A percentile compares a stretch with the other conserved stretches of the same genome.
These are phyloP conservation scores for Enteromius mattozi DNA, from an alignment of 2,797 vertebrate genomes.

Conservation along the genomic window DNA sequence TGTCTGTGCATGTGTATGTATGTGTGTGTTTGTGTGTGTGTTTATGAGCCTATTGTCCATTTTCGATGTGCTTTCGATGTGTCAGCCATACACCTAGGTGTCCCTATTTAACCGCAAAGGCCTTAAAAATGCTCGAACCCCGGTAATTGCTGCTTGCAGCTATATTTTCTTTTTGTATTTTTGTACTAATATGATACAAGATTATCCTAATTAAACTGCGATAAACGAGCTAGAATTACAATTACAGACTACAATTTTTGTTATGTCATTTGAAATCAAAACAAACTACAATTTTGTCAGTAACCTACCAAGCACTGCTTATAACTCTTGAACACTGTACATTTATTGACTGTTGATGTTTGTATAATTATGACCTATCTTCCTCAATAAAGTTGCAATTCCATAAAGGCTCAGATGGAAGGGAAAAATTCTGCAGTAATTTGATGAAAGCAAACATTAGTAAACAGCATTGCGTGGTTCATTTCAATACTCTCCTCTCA, in stretches of 20 bases:
- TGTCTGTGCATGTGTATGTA: no score
- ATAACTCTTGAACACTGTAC: background rate
- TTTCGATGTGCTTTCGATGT: no score
- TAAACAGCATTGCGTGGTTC: background rate
- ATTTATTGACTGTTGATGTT: background rate
- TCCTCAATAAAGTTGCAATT: background rate
- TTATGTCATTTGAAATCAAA: background rate
- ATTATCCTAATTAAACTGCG: background rate
- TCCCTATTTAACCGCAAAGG: no score
- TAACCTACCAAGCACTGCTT: background rate
- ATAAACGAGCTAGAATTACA: background rate
- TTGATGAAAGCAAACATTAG: background rate
- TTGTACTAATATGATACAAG: background rate
- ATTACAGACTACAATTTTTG: background rate
- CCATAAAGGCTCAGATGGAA: background rate
- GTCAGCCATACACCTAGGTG: no score
- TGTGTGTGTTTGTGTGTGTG: no score
- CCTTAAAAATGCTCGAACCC: no score
- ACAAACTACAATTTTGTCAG: background rate
- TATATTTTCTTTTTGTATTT: background rate
- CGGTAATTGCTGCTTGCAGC: no score
- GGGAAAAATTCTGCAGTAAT: background rate
- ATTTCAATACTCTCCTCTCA: background rate
- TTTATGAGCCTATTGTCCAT: no score
- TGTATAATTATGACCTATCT: background rate